These are phyloP conservation scores for Acanthisitta chloris DNA, from an alignment of 2,113 vertebrate species.

Conservation along the genomic window DNA sequence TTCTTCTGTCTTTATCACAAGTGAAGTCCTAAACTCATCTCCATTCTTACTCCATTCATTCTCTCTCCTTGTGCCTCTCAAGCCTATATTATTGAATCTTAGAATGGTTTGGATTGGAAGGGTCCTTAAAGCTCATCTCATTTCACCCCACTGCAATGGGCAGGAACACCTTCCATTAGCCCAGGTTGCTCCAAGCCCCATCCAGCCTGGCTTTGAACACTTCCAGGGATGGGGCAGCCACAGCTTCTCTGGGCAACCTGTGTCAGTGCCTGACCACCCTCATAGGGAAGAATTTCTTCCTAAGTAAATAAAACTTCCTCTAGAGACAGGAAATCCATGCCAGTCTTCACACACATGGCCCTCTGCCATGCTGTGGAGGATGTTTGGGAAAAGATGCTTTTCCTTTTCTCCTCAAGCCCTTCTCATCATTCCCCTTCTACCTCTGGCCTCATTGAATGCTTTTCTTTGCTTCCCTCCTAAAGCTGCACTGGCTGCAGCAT, in stretches of 20 bases:
- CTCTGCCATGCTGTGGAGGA: neutral
- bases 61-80: neutral
- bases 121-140: neutral
- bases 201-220: neutral
- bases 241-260: neutral
- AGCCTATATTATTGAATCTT: neutral
- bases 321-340: neutral
- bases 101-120: neutral
- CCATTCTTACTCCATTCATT: rapidly evolving
- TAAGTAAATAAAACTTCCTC: neutral
- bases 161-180: neutral
- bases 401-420: neutral
- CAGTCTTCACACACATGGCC: neutral
- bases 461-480: neutral
- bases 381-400: neutral
- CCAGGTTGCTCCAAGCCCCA: neutral
- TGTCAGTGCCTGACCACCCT: neutral
- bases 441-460: rapidly evolving
- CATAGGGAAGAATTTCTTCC: neutral
- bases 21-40: neutral
- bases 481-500: neutral
- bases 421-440: neutral
- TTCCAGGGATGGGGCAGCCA: neutral
- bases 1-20: neutral
- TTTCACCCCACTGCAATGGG: neutral